Base-by-base conservation (phyloP, 2,888 invertebrate species). In the Lithophane ornitopus region DNA sequence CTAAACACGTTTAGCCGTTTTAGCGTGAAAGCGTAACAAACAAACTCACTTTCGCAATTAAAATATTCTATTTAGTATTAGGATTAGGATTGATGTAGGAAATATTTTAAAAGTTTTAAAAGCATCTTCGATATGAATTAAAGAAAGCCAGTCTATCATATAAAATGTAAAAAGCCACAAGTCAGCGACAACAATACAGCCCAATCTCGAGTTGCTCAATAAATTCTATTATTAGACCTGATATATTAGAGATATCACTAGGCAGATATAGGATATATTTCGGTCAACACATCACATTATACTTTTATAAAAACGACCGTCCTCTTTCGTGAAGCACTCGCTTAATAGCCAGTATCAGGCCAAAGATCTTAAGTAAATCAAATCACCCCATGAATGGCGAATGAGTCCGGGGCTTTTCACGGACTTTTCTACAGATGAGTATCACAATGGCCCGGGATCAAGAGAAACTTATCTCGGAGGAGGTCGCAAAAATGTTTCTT, bases 321-420 rank as follows among this genome's bases (percentile, higher is more conserved):
- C 80, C 74, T 84, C 68, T 74, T 70, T 78, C 92, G 87, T 82
- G 87, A 89, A 92, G 92, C 94, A 93, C 92, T 95, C 94, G 92
- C 93, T 95, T 95, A 95, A 96, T 94, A 95, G 94, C 95, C 93
- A 92, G 95, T 96, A 96, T 96, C 95, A 94, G 90, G 90, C 88
- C 92, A 88, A 92, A 92, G 95, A 96, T 95, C 96, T 96, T 96
- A 96, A 96, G 96, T 96, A 96, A 96, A 96, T 96, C 96, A 96
- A 96, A 96, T 96, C 95, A 92, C 95, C 94, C 95, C 94, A 94
- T 96, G 96, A 96, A 96, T 96, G 93, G 95, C 87, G 95, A 94
- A 95, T 94, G 95, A 95, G 94, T 85, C 93, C 92, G 89, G 93
- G 93, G 94, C 94, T 94, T 95, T 96, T 95, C 95, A 94, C 92